Percentiles rank a stretch among this genome's conserved stretches.
Evolutionary conservation across 2,113 vertebrate species (phyloP).

Genomic region (Entosphenus tridentatus): DNA sequence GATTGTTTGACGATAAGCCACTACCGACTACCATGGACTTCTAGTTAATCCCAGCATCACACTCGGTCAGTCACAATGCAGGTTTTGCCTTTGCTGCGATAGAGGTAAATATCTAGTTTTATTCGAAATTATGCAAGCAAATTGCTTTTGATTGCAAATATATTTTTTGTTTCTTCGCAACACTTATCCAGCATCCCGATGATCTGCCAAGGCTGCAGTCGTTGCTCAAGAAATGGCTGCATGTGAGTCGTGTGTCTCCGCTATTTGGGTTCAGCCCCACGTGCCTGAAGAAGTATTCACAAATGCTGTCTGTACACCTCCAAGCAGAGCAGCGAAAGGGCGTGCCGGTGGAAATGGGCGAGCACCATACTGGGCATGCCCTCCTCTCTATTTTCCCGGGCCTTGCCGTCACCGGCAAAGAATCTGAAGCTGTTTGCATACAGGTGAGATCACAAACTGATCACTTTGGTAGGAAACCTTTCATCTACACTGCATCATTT

Average conservation of each 20-base stretch:
- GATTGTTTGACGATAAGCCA: too few species aligned
- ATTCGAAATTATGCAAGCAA: too few species aligned
- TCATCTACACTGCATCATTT: too few species aligned
- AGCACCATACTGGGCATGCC: background rate
- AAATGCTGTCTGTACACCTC: background rate
- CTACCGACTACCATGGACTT: too few species aligned
- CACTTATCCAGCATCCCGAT: background rate
- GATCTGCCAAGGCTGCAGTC: background rate
- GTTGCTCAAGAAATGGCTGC: background rate
- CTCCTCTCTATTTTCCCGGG: background rate
- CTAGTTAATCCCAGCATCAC: too few species aligned
- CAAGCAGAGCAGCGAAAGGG: background rate
- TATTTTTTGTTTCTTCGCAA: too few species aligned
- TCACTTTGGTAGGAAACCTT: too few species aligned
- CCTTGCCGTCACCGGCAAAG: background rate
- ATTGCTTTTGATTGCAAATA: too few species aligned
- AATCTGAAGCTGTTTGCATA: background rate
- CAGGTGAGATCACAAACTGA: background rate
- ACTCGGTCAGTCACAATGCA: too few species aligned
- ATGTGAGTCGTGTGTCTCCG: background rate
- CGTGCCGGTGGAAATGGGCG: too few species aligned
- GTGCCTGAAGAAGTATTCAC: background rate
- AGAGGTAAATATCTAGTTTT: too few species aligned
- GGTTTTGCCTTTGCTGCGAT: too few species aligned
- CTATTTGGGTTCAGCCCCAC: background rate